Conservation (phyloP, 2,797 vertebrate species). For the Neostethus bicornis region DNA sequence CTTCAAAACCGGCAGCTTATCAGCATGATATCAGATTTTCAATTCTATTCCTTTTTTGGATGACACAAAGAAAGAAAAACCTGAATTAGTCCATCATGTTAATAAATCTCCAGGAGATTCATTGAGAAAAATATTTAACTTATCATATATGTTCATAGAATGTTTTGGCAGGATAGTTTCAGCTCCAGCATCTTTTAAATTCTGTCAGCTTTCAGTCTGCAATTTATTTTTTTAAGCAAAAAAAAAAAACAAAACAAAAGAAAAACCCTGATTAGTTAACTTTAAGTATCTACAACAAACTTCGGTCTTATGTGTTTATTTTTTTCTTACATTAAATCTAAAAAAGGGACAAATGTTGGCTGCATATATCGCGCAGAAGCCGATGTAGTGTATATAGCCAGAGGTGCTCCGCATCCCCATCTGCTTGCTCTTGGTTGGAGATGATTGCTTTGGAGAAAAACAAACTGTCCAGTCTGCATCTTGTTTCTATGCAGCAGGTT, state of each 20-base stretch:
- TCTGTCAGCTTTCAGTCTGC: neutral
- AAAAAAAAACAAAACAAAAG: neutral
- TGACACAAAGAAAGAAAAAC: slow-evolving; percentile 36
- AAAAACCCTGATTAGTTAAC: neutral
- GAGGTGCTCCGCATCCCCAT: slow-evolving; percentile 69
- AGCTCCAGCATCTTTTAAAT: neutral
- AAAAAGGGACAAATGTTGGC: slow-evolving; percentile 2
- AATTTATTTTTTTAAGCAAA: neutral
- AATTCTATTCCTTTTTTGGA: slow-evolving; percentile 35
- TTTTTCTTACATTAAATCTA: slow-evolving; percentile 18
- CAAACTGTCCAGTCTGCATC: slow-evolving; percentile 32
- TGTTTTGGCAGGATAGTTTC: slow-evolving; percentile 9
- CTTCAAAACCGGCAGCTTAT: no score
- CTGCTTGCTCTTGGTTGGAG: slow-evolving; percentile 56
- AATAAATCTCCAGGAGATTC: slow-evolving; percentile 17
- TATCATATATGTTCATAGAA: slow-evolving; percentile 13
- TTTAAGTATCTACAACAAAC: slow-evolving; percentile 7
- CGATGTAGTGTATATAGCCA: slow-evolving; percentile 51
- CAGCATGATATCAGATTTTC: slow-evolving; percentile 47
- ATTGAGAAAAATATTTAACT: no score
- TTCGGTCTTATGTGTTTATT: slow-evolving; percentile 5
- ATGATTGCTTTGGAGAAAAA: slow-evolving; percentile 39
- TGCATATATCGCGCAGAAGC: slow-evolving; percentile 18
- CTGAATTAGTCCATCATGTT: slow-evolving; percentile 25
- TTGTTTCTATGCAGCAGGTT: slow-evolving; percentile 56